A percentile compares a stretch with the other conserved stretches of the same genome.
These are phyloP conservation scores for Sebastiscus tertius DNA, from an alignment of 2,797 vertebrate species.

Conservation along the genomic window DNA sequence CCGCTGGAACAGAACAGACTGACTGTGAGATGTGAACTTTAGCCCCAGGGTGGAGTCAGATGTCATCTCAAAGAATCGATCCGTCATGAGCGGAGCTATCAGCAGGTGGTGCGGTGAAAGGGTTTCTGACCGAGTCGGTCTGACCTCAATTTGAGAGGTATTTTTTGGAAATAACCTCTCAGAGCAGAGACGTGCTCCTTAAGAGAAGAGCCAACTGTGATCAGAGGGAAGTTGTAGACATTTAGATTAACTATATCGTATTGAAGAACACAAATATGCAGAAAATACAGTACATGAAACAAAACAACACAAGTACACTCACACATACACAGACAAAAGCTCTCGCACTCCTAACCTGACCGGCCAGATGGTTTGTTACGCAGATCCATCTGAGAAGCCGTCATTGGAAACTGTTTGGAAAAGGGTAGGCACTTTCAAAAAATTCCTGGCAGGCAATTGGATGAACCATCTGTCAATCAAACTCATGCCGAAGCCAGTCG, in stretches of 20 bases:
- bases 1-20: neutral
- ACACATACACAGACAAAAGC: neutral
- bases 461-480: no score
- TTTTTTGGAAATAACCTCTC: conserved; percentile 14
- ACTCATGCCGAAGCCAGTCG: no score
- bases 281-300: neutral
- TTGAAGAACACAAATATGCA: neutral
- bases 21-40: conserved; percentile 33
- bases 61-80: conserved; percentile 24
- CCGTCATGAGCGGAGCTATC: neutral
- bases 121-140: neutral
- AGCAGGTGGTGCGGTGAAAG: conserved; percentile 9
- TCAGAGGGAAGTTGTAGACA: neutral
- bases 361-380: no score
- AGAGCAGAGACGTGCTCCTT: neutral
- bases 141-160: conserved; percentile 11
- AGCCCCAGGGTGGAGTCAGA: conserved; percentile 29
- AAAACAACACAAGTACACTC: neutral
- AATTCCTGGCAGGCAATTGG: no score
- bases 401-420: no score
- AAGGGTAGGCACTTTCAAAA: no score
- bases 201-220: neutral
- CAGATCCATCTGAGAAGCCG: no score
- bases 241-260: neutral
- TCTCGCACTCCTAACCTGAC: neutral